Base-by-base conservation (phyloP, 1,140 invertebrate genomes). In the Mya arenaria region DNA sequence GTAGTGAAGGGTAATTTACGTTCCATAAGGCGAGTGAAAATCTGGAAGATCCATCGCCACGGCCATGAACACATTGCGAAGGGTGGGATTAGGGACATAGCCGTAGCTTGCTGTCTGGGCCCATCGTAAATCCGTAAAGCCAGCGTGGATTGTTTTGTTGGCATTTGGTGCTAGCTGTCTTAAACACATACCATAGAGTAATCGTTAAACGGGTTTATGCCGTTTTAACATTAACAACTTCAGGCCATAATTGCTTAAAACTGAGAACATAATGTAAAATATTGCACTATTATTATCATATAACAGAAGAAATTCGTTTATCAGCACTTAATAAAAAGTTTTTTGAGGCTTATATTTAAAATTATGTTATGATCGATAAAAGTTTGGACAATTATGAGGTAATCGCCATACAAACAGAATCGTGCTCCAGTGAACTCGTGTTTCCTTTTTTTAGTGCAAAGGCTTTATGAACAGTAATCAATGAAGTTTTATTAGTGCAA, bases 1-100 rank as follows among this genome's bases (percentile, higher is more conserved):
- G 17, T 25, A 72, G 41, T 44, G 39, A 41, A n/a, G 2, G 17
- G 28, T 23, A 32, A 48, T 79, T 77, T 84, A 90, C 90, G 56
- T 60, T 48, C 86, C 88, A 17, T 84, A 85, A 10, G 90, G 86
- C 15, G 89, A 90, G 10, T 39, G 28, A 34, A 78, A 84, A 73
- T 92, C 89, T 6, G 89, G 86, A 1, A 91, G 75, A 83, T 91
- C 90, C 80, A 92, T 85, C 13, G 90, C 90, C 25, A 90, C 86
- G 0, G 90, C 86, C 91, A 92, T 92, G 62, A 92, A 92, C n/a
- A 87, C 84, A 56, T 89, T 85, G 25, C 68, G 68, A 68, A 91
- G 68, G 28, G 80, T 85, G n/a, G 63, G 28, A 78, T 92, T 91
- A 4, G 91, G 91, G 4, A 85, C 87, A 75, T 84, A 89, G 5